Conservation (phyloP, 2,113 vertebrate genomes). For the Prolemur simus region DNA sequence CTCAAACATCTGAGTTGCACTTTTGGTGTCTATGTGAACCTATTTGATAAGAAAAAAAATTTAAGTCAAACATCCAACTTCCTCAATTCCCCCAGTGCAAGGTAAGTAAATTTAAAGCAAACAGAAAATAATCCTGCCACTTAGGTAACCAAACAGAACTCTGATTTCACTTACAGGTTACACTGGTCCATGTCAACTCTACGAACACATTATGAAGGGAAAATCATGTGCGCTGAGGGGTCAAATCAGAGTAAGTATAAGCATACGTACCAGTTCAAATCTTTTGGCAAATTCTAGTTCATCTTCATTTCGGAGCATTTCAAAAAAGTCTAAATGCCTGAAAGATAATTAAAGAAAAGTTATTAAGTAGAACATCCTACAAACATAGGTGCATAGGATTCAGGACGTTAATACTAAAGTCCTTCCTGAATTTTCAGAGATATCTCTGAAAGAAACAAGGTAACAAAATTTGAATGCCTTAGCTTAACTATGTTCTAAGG, state of each 20-base stretch:
- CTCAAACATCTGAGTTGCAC: slow-evolving; percentile 97
- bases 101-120: neutral
- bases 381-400: neutral
- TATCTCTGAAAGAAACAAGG: neutral
- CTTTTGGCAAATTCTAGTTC: slow-evolving; percentile 97
- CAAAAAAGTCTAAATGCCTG: slow-evolving; percentile 99
- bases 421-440: neutral
- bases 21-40: slow-evolving; percentile 99
- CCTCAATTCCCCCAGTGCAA: neutral
- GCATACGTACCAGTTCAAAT: slow-evolving; percentile 91
- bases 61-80: neutral
- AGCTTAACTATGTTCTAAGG: neutral
- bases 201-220: neutral
- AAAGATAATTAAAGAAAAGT: slow-evolving; percentile 46
- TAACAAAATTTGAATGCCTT: neutral
- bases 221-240: neutral
- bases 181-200: neutral
- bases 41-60: slow-evolving; percentile 71
- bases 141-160: neutral
- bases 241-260: neutral
- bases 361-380: neutral
- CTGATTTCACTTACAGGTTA: neutral
- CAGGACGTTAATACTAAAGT: neutral
- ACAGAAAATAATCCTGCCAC: neutral
- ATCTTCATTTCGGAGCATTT: slow-evolving; percentile 99